phyloP scores from a whole-genome alignment of 2,113 vertebrate species.

The Eubucco bourcierii region DNA sequence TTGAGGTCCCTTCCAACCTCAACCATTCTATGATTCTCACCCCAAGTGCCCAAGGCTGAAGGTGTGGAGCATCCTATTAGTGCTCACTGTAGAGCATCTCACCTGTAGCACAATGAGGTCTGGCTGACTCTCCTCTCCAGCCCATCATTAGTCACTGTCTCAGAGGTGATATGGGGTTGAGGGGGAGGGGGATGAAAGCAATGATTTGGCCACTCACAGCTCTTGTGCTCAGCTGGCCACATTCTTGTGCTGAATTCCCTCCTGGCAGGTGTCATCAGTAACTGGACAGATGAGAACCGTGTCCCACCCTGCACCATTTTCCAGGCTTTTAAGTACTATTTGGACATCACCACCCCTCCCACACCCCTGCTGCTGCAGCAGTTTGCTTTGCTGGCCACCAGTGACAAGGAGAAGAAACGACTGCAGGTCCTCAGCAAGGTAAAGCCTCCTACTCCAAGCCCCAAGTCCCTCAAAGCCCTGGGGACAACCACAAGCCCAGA shows the following conservation, averaged over 20 bases:
- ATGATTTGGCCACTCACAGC: not conserved
- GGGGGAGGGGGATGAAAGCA: not conserved
- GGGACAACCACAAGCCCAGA: not conserved
- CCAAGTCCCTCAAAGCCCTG: not conserved
- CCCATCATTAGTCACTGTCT: not conserved
- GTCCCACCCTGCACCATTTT: slow-evolving; percentile 94
- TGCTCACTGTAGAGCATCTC: not conserved
- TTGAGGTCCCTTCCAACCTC: too few species aligned
- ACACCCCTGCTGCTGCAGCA: slow-evolving; percentile 92
- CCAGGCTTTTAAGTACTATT: slow-evolving; percentile 94
- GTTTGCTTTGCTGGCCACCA: slow-evolving; percentile 90
- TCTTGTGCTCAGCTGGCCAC: not conserved
- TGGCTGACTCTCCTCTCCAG: not conserved
- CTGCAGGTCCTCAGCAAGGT: slow-evolving; percentile 96
- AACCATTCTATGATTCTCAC: too few species aligned
- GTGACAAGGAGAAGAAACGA: slow-evolving; percentile 88
- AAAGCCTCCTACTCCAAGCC: not conserved
- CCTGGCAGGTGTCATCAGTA: slow-evolving; percentile 90
- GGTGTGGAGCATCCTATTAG: not conserved
- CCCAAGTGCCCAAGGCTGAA: not conserved
- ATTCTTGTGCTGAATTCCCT: not conserved
- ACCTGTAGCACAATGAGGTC: not conserved
- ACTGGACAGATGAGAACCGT: slow-evolving; percentile 91
- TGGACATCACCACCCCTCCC: slow-evolving; percentile 96
- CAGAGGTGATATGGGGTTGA: not conserved